Conservation (phyloP, 2,888 invertebrate genomes). For the Eurois occulta region DNA sequence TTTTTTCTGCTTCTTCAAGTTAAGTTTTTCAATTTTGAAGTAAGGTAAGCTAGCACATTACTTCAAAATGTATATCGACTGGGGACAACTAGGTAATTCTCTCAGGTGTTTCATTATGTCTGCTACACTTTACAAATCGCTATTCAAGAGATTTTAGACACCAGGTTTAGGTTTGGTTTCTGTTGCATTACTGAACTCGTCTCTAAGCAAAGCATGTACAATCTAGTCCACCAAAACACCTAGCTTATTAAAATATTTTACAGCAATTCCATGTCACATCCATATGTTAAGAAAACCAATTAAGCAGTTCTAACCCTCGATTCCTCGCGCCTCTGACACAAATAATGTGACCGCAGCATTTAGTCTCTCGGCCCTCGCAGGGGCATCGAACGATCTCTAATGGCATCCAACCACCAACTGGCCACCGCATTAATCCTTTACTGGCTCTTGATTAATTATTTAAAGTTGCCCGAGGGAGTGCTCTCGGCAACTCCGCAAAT, state of each 20-base stretch:
- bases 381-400: slow-evolving; percentile 88
- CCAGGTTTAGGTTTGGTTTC: neutral
- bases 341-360: slow-evolving; percentile 87
- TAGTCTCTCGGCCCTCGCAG: slow-evolving; percentile 76
- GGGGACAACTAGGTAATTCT: neutral
- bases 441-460: slow-evolving; percentile 90
- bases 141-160: neutral
- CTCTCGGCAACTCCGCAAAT: slow-evolving; percentile 79
- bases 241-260: slow-evolving; percentile 51
- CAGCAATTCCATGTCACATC: slow-evolving; percentile 55
- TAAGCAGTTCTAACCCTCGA: slow-evolving; percentile 72
- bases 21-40: neutral
- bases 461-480: slow-evolving; percentile 84
- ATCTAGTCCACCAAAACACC: neutral
- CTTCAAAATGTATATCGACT: neutral
- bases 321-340: slow-evolving; percentile 75
- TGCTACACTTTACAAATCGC: neutral
- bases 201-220: neutral
- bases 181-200: neutral
- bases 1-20: neutral
- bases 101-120: neutral
- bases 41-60: neutral
- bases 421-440: slow-evolving; percentile 90
- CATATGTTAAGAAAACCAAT: slow-evolving; percentile 71
- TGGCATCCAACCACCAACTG: slow-evolving; percentile 89